Base-by-base conservation (phyloP, 2,113 vertebrate species). In the Azemiops feae region DNA sequence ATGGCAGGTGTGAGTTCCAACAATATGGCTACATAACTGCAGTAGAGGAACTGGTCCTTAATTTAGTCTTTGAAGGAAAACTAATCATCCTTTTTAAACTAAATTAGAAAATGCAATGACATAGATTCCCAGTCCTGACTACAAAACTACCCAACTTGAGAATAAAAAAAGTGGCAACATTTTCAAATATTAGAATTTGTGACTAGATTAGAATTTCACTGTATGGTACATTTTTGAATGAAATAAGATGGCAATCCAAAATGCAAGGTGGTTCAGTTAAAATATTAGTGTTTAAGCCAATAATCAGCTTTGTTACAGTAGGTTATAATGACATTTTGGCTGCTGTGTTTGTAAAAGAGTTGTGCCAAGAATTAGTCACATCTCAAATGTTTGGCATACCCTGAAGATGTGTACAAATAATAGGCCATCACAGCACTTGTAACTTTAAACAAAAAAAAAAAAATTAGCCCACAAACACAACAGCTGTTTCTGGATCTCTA, bases 281-380 rank as follows among this genome's bases (percentile, higher is more conserved):
- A 45, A 58, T 58, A 91, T 54, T 91, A 86, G 54, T 54, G 85
- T 47, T 91, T 57, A 45, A 58, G 39, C 54, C 52, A 91, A 53
- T 39, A n/a, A 34, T 47, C 30, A 90, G 58, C 45, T 60, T 55
- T 34, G 87, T 88, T 88, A 86, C 34, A 57, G 43, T 50, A 86
- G 34, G 54, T 50, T 92, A 85, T 57, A 92, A 64, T 94, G 87
- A 85, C 53, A 86, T 16, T 89, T 94, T 92, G 90, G 91, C 0
- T 4, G 90, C 89, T 18, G 1, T 0, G 85, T 93, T 16, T 58
- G 45, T 14, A 89, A 89, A 30, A 74, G 20, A 91, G 88, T 91
- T 10, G 6, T 88, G 45, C 50, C 53, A 92, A 87, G 58, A 92
- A 50, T 87, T 16, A 0, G 0, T 92, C 90, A 74, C 92, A 90